Evolutionary conservation across 2,113 vertebrate species (phyloP), one percentile per base, ranked within the genome.

Genomic region (Brevimyrus niger): DNA sequence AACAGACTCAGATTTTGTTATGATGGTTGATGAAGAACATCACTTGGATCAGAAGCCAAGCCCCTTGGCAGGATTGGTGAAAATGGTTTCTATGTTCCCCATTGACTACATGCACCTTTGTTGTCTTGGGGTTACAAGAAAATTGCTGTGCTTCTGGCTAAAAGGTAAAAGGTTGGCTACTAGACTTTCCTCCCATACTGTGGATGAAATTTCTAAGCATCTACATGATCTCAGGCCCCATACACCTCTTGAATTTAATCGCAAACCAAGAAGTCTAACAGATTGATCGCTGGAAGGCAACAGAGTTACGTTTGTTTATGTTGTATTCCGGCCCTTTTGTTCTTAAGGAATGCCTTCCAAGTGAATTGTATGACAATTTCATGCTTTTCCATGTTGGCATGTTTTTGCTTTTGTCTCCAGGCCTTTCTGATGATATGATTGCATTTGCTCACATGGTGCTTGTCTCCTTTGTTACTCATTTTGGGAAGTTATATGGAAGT

Each of bases 191-290:
- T 82, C 86, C 50, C 88, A 69, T 27, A 38, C 86, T 4, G 27
- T 90, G 31, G 15, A 51, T 38, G 21, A 27, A 50, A 91, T 90
- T 90, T 90, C 90, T 48, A 19, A 6, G 17, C 73, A 90, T 31
- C 46, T 90, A 48, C 35, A 46, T 84, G 19, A 46, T 15, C 38
- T 84, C 15, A 44, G 82, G 23, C 44, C 15, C 82, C 38, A 47
- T 84, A 48, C 82, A 46, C 5, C 23, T 85, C 21, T 48, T 44
- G 38, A 85, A 80, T 80, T 80, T 80, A 80, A 80, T 80, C 27
- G 35, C 31, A 80, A 38, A 31, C 73, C 58, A n/a, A 61, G 58
- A 61, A 0, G 58, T 61, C 58, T 61, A n/a, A n/a, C 58, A 61
- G 58, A 61, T 61, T 61, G 23, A n/a, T n/a, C 23, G 8, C 9